A percentile compares a stretch with the other conserved stretches of the same genome.
Evolutionary conservation across 2,113 vertebrate species (phyloP).

Genomic region (Atlantisia rogersi): DNA sequence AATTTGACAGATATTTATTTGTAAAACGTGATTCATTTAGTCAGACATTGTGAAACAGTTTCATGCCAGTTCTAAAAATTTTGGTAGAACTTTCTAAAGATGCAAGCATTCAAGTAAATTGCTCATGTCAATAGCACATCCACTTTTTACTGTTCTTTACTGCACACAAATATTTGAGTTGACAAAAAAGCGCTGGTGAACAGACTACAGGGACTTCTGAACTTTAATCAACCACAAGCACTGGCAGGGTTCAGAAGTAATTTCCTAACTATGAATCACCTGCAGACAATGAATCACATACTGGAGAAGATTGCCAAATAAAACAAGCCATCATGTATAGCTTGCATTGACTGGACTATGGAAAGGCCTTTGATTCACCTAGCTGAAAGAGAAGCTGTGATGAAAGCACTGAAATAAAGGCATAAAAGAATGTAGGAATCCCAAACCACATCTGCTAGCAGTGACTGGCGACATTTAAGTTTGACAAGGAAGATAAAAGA

Average conservation of each 20-base stretch:
- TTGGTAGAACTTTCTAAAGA: constrained; percentile 75
- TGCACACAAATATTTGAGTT: constrained; percentile 76
- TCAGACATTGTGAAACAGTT: constrained; percentile 77
- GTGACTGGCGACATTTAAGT: constrained; percentile 65
- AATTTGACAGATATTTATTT: constrained; percentile 87
- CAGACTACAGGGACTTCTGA: constrained; percentile 79
- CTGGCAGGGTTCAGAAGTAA: constrained; percentile 82
- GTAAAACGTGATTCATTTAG: constrained; percentile 84
- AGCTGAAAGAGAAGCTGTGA: constrained; percentile 71
- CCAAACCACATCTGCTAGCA: constrained; percentile 65
- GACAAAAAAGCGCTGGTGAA: constrained; percentile 76
- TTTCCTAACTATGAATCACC: constrained; percentile 86
- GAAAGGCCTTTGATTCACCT: constrained; percentile 76
- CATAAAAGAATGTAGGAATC: constrained; percentile 67
- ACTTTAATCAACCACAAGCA: constrained; percentile 82
- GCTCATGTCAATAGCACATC: constrained; percentile 76
- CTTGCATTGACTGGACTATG: constrained; percentile 71
- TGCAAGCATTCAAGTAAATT: constrained; percentile 80
- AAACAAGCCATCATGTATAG: constrained; percentile 81
- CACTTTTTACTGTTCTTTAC: constrained; percentile 75
- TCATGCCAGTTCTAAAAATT: constrained; percentile 75
- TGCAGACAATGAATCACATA: constrained; percentile 82
- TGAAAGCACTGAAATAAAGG: constrained; percentile 72
- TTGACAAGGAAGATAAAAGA: constrained; percentile 64
- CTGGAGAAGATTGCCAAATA: constrained; percentile 80